Evolutionary conservation across 2,797 vertebrate genomes (phyloP), one percentile per base, ranked within the genome.

Genomic region (Rhodeus uyekii): DNA sequence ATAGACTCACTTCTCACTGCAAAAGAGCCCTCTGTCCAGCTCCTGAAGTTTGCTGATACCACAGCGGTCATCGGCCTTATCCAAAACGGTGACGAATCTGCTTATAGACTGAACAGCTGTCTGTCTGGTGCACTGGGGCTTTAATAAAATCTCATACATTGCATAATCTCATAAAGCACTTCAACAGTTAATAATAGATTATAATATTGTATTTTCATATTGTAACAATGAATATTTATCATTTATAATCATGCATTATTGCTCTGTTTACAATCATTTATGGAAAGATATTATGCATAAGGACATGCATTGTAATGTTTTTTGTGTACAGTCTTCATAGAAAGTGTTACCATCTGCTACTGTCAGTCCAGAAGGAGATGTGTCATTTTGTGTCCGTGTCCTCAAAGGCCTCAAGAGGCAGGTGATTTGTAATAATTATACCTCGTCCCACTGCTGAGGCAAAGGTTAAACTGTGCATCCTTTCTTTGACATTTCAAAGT

Each of bases 401-500:
- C 29, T 42, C 67, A 16, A 34, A 71, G 22, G 50, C 65, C 38
- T 81, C 34, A 22, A 53, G 58, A 87, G 77, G 50, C 72, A 46
- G 65, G 60, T 44, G n/a, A 81, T 87, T 76, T 78, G 79, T 69
- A 75, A 81, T 87, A 87, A 84, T 87, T 84, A 85, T 78, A 84
- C 44, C 46, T 63, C 42, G 9, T 75, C 82, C 76, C 64, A 85
- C 71, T 63, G 38, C 55, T 60, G 79, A 60, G 81, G 82, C 77
- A 84, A 78, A 89, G 87, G 88, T 91, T 91, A 86, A 88, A 87
- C 36, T 67, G n/a, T 65, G 76, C 78, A 39, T 22, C 78, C 79
- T 86, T 68, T 58, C 78, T 46, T 74, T 91, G 90, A 90, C 92
- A 92, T 93, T 93, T 92, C 73, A 84, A 90, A 89, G 85, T 90